phyloP scores from a whole-genome alignment of 2,888 invertebrate species.

The Himalopsyche anomala region DNA sequence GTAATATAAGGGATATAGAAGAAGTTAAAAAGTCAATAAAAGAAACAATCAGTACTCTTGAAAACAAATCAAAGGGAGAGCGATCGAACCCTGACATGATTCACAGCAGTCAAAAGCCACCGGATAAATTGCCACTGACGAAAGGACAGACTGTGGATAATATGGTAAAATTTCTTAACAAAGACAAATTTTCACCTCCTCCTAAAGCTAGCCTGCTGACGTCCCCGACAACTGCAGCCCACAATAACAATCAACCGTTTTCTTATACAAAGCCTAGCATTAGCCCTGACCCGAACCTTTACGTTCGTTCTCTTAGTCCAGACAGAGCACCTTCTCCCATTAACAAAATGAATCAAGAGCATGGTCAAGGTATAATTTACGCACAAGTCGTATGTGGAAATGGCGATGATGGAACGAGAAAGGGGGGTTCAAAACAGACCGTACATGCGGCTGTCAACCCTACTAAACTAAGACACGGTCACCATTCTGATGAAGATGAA shows the following conservation, averaged over 20 bases:
- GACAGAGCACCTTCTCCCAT: conserved; percentile 74
- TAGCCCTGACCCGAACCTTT: conserved; percentile 75
- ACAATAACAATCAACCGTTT: conserved; percentile 87
- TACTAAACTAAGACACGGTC: conserved; percentile 74
- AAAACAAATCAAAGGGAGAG: conserved; percentile 75
- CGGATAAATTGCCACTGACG: conserved; percentile 82
- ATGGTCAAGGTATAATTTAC: conserved; percentile 83
- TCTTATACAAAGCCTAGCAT: conserved; percentile 84
- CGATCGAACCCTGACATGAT: conserved; percentile 78
- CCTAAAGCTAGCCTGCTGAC: conserved; percentile 81
- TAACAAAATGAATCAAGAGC: conserved; percentile 75
- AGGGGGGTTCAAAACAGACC: conserved; percentile 72
- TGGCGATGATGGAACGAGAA: conserved; percentile 69
- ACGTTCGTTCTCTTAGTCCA: conserved; percentile 74
- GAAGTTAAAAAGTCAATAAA: conserved; percentile 74
- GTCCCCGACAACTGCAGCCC: conserved; percentile 78
- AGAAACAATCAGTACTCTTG: conserved; percentile 75
- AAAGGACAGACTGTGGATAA: conserved; percentile 86
- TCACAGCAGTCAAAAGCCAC: conserved; percentile 85
- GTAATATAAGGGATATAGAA: conserved; percentile 68
- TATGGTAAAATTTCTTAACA: conserved; percentile 85
- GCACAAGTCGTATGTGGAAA: conserved; percentile 82
- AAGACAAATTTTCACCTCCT: conserved; percentile 82
- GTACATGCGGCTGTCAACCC: conserved; percentile 76
- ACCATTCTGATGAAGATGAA: conserved; percentile 87